Base-by-base conservation (phyloP, 2,888 invertebrate genomes). In the Philereme vetulata region DNA sequence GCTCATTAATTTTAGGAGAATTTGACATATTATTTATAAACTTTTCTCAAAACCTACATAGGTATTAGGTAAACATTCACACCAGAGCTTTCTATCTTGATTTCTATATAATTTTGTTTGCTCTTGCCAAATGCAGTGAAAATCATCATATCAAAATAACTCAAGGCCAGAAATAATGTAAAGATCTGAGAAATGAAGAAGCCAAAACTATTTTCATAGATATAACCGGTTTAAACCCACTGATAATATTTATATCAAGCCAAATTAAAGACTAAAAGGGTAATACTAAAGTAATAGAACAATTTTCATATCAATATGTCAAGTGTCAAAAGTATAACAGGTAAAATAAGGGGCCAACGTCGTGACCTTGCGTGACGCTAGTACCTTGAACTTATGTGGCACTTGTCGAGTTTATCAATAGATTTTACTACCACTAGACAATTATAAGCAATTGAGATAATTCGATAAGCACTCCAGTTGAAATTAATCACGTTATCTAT, bases 351-450 rank as follows among this genome's bases (percentile, higher is more conserved):
- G 63, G 63, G 49, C 51, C 44, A 45, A 67, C 45, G 51, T 46
- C 54, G 56, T 57, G 60, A 63, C 70, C 67, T 70, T 70, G 70
- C 51, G 66, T 61, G 62, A 70, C 70, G 60, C 67, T 59, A 46
- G 46, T 51, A 47, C 69, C 69, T 67, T 70, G 67, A 70, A 70
- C 69, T 67, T 51, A 32, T 59, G 57, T 8, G 42, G 51, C 61
- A 63, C 62, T 66, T 66, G 62, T 62, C 52, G 45, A 66, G 56
- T 69, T 65, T 66, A 67, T 66, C 69, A 70, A 67, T 67, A 62
- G 58, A 55, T 59, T 69, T 67, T 62, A 70, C 63, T 60, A 61
- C 59, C 51, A 45, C 64, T 46, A 57, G 47, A 51, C 58, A 52
- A 60, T 63, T 62, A 45, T 59, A 65, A 50, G 45, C 62, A 48